A percentile compares a stretch with the other conserved stretches of the same genome.
Conservation (phyloP, 2,113 vertebrate species). For the Cacatua alba region DNA sequence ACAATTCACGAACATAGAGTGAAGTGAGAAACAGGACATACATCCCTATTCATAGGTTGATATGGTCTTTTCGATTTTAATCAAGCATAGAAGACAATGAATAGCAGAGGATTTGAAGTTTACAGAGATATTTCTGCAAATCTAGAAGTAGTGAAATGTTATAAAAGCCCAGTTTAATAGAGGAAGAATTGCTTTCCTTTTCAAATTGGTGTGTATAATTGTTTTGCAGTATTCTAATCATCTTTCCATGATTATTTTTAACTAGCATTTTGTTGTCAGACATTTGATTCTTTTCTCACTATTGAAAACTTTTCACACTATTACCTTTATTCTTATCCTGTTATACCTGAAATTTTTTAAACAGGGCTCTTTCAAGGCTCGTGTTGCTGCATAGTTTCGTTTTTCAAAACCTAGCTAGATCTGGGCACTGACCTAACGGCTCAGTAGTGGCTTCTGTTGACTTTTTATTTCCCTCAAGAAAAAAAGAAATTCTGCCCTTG, state of each 20-base stretch:
- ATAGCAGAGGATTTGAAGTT: slow-evolving; percentile 39
- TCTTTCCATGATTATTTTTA: slow-evolving; percentile 13
- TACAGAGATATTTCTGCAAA: slow-evolving; percentile 2
- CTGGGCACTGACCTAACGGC: slow-evolving; percentile 5
- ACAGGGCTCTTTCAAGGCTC: background rate
- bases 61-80: slow-evolving; percentile 48
- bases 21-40: slow-evolving; percentile 23
- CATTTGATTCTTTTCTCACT: slow-evolving; percentile 27
- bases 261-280: slow-evolving; percentile 10
- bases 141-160: background rate
- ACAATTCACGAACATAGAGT: background rate
- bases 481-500: slow-evolving; percentile 16
- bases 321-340: slow-evolving; percentile 1
- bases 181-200: slow-evolving; percentile 7
- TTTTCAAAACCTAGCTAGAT: slow-evolving; percentile 16
- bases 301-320: background rate
- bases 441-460: background rate
- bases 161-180: slow-evolving; percentile 7
- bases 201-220: background rate
- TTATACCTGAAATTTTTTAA: background rate
- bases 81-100: slow-evolving; percentile 50
- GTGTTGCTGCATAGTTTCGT: background rate
- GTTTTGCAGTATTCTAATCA: background rate
- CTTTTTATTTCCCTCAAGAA: background rate
- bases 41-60: slow-evolving; percentile 2